These are phyloP conservation scores for Ceramica pisi DNA, from an alignment of 2,888 invertebrate genomes.

Conservation along the genomic window DNA sequence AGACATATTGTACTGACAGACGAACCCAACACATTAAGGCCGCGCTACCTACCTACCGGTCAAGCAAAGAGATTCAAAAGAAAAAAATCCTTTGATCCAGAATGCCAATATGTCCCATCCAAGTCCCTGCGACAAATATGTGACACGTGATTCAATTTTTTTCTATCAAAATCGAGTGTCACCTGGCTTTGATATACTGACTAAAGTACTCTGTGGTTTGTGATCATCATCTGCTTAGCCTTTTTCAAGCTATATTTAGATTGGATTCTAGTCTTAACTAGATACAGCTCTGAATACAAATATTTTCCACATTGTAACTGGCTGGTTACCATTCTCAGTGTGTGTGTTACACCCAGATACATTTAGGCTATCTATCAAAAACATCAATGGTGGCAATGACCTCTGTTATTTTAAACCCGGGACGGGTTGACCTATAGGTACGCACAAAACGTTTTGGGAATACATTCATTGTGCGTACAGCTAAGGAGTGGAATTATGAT, in stretches of 20 bases:
- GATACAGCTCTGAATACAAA: neutral
- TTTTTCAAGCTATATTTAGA: neutral
- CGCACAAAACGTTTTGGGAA: too few species aligned
- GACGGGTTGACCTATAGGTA: too few species aligned
- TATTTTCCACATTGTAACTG: too few species aligned
- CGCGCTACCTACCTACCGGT: neutral
- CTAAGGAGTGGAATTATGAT: too few species aligned
- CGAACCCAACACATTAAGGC: conserved; percentile 7
- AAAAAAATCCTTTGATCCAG: conserved; percentile 28
- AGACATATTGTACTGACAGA: neutral
- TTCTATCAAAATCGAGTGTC: neutral
- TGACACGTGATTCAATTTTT: neutral
- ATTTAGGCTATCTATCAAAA: too few species aligned
- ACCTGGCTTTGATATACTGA: neutral
- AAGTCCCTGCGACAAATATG: conserved; percentile 11
- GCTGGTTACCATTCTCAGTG: too few species aligned
- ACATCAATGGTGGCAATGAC: too few species aligned
- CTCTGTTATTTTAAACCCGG: too few species aligned
- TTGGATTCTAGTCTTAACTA: neutral
- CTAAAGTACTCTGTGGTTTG: neutral
- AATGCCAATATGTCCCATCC: neutral
- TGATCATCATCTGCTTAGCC: neutral
- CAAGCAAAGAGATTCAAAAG: conserved; percentile 7
- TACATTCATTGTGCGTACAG: too few species aligned
- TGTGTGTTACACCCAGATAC: too few species aligned